Evolutionary conservation across 2,888 invertebrate genomes (phyloP).

Genomic region (Venustoraphidia nigricollis): DNA sequence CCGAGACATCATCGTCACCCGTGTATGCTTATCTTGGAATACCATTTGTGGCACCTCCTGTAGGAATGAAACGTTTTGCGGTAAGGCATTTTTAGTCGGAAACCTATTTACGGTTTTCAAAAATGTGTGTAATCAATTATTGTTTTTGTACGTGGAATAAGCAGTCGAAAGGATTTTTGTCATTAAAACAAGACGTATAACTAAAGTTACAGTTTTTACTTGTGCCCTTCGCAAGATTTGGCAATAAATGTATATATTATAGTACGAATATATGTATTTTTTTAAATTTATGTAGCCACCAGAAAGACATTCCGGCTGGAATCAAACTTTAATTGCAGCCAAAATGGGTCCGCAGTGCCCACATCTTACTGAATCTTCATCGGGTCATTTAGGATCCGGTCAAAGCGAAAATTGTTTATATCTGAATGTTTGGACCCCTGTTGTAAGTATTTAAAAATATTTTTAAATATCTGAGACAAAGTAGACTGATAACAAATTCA

Average conservation of each 20-base stretch:
- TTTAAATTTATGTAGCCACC: slow-evolving; percentile 37
- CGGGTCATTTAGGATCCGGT: slow-evolving; percentile 18
- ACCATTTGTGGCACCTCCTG: slow-evolving; percentile 67
- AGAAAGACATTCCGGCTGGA: slow-evolving; percentile 53
- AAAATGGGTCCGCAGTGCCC: slow-evolving; percentile 56
- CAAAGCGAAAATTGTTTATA: slow-evolving; percentile 74
- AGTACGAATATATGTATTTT: neutral
- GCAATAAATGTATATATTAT: neutral
- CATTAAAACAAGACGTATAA: no score
- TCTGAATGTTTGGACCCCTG: slow-evolving; percentile 78
- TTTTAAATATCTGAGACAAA: no score
- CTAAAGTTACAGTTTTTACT: no score
- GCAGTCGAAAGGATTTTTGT: no score
- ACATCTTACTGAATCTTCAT: slow-evolving; percentile 29
- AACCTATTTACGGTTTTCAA: no score
- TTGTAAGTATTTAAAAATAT: slow-evolving; percentile 29
- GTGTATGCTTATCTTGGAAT: slow-evolving; percentile 61
- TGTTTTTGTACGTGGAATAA: no score
- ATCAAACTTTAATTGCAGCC: slow-evolving; percentile 50
- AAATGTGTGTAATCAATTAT: no score
- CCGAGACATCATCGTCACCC: slow-evolving; percentile 40
- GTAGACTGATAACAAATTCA: no score
- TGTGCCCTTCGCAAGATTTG: no score
- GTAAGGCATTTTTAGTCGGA: slow-evolving; percentile 26
- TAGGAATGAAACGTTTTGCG: slow-evolving; percentile 57